Base-by-base conservation (phyloP, 2,888 invertebrate species). In the Polymixis lichenea region DNA sequence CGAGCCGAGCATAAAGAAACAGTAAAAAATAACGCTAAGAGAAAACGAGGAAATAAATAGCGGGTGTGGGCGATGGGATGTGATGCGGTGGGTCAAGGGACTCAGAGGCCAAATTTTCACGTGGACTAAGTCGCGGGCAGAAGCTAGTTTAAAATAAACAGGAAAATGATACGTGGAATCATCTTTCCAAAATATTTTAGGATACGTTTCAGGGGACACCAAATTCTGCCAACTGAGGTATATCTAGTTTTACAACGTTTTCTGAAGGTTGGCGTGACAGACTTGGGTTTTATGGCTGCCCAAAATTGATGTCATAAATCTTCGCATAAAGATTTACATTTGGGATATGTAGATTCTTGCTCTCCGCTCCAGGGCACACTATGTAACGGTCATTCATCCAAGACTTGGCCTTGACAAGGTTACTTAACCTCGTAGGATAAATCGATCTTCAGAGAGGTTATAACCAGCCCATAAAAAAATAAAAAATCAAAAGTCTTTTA, bases 251-350 rank as follows among this genome's bases (percentile, higher is more conserved):
- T 51, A 25, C 68, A 43, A 38, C 51, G 11, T 58, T 25, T 15
- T 22, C 43, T 9, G 4, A 19, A 58, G 28, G 49, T 56, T n/a
- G 28, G 6, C 11, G 19, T 51, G 15, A 32, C 53, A 25, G 8
- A 8, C 19, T 53, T 8, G 15, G 25, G 53, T 38, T 53, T 79
- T 55, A 71, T n/a, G n/a, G 32, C 53, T 32, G 19, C 11, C 22
- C 22, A 25, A 53, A 53, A 70, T 53, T 46, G 32, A 13, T 19
- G 19, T 15, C 53, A n/a, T 38, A 71, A 61, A 46, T 25, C 17
- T 25, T 22, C 15, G 17, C 60, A 15, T 53, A 53, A 77, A 77
- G 15, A 55, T 75, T 55, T 75, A 32, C 22, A 55, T 61, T 49
- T 55, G 22, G 38, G n/a, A 62, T 55, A 67, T 4, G 55, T n/a